Evolutionary conservation across 2,113 vertebrate species (phyloP), one percentile per base, ranked within the genome.

Genomic region (Plecturocebus donacophilus): DNA sequence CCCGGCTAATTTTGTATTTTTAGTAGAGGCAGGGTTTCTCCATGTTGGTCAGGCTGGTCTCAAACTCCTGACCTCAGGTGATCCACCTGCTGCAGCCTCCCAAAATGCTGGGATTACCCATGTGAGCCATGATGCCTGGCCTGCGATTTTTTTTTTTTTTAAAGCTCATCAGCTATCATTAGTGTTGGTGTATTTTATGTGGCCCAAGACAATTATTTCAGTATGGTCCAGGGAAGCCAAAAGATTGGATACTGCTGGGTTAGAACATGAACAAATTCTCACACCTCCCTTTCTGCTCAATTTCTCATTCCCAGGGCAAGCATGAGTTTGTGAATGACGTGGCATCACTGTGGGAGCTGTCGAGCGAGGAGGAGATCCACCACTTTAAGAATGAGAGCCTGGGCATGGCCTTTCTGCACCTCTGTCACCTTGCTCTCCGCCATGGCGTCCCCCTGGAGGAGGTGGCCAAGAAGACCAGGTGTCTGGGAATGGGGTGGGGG

Each of bases 331-430:
- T 99, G 84, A 99, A 99, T 6, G 99, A 99, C 0, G 97, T 99
- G 0, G 98, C 98, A 0, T 98, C 98, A 0, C 97, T 99, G 97
- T 98, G 98, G 82, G 99, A 99, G 0, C 68, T 99, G 0, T 94
- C 94, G 0, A 98, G 95, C 0, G 99, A 99, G 2, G 98, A 98
- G n/a, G 99, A 99, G 70, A 89, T 99, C 4, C 99, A 98, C 96
- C 97, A 98, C 73, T 99, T 99, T 94, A 99, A 99, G 98, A 99
- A 99, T 0, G 99, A 99, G 87, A 99, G 99, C 68, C 66, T 99
- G 96, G 99, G 99, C 12, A 99, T 99, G 99, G 99, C 99, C 0
- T 99, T 99, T 35, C 99, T 99, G 3, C 99, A 99, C 66, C 99
- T 99, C 0, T 99, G 99, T 1, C 99, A 99, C 93, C 98, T 99